Percentiles rank a stretch among this genome's conserved stretches.
Evolutionary conservation across 1,140 invertebrate species (phyloP).

Genomic region (Mya arenaria): DNA sequence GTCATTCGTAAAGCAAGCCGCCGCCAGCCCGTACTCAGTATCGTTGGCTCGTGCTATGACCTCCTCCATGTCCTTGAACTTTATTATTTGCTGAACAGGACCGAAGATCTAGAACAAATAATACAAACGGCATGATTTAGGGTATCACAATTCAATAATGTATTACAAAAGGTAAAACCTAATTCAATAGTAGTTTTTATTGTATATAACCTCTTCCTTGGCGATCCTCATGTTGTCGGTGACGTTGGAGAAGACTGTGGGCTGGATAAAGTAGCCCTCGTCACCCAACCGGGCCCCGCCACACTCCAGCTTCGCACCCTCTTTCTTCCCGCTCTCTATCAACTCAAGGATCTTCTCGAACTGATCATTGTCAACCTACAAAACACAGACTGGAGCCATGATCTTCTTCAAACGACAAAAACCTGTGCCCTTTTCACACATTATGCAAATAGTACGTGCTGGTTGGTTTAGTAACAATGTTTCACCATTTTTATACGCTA

Average conservation of each 20-base stretch:
- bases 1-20: conserved; percentile 93
- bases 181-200: neutral
- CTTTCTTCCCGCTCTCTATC: conserved; percentile 88
- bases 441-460: no score
- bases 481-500: no score
- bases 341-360: conserved; percentile 89
- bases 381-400: no score
- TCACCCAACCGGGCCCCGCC: conserved; percentile 88
- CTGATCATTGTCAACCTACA: conserved; percentile 91
- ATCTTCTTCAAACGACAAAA: no score
- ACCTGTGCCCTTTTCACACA: no score
- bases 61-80: conserved; percentile 93
- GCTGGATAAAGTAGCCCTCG: conserved; percentile 95
- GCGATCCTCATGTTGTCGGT: conserved; percentile 95
- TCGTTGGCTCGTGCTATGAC: conserved; percentile 93
- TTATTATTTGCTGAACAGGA: conserved; percentile 93
- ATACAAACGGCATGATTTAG: neutral
- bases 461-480: no score
- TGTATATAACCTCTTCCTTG: conserved; percentile 87
- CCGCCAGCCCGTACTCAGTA: conserved; percentile 92
- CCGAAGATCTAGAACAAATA: conserved; percentile 89
- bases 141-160: neutral
- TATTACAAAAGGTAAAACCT: neutral
- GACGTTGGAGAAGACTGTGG: conserved; percentile 97
- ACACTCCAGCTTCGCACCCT: conserved; percentile 92